Percentiles rank a stretch among this genome's conserved stretches.
Evolutionary conservation across 2,797 vertebrate species (phyloP).

Genomic region (Acestrorhynchus altus): DNA sequence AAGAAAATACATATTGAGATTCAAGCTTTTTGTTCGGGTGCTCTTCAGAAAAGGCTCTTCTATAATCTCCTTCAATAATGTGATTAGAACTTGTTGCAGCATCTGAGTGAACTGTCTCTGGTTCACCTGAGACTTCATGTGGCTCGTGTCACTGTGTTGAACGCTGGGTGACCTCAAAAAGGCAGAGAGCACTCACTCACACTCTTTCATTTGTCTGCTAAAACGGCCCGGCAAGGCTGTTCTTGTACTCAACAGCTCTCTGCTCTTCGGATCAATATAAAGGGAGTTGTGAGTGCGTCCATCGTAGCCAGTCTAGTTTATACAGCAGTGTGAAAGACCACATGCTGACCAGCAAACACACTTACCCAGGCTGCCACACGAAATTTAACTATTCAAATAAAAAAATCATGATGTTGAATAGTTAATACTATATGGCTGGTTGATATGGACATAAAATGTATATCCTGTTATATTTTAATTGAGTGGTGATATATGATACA

Average conservation of each 20-base stretch:
- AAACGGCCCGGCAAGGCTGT: not conserved
- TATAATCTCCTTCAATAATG: not conserved
- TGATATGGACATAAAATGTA: too few relatives aligned
- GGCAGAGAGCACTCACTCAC: not conserved
- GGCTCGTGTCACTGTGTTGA: not conserved
- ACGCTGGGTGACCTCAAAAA: slow-evolving; percentile 23
- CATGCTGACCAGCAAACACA: not conserved
- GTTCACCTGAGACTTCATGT: not conserved
- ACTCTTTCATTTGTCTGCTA: slow-evolving; percentile 3
- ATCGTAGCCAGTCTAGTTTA: not conserved
- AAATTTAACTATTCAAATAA: too few relatives aligned
- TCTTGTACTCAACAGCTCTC: not conserved
- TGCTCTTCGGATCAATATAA: not conserved
- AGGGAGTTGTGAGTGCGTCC: not conserved
- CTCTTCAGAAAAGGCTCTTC: not conserved
- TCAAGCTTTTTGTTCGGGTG: not conserved
- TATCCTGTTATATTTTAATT: too few relatives aligned
- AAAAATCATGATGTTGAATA: too few relatives aligned
- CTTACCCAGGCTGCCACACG: too few relatives aligned
- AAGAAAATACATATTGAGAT: too few relatives aligned
- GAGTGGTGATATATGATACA: too few relatives aligned
- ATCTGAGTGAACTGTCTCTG: not conserved
- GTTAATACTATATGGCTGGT: too few relatives aligned
- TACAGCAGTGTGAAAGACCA: not conserved
- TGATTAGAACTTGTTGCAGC: not conserved